Evolutionary conservation across 2,797 vertebrate species (phyloP).

Genomic region (Mycteria americana): DNA sequence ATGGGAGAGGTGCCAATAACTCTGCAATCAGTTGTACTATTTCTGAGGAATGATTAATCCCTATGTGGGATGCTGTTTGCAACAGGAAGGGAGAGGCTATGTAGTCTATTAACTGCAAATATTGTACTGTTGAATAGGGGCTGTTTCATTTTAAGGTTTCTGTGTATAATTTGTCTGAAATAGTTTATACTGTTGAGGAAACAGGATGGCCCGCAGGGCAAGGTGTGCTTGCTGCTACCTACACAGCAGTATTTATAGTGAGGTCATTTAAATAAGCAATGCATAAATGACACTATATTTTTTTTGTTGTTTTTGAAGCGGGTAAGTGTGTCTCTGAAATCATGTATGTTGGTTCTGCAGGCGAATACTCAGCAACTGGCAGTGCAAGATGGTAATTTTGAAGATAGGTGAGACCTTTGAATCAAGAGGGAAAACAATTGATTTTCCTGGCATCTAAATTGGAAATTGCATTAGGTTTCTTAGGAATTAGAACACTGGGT

Average conservation of each 20-base stretch:
- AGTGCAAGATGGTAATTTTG: background rate
- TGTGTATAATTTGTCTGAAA: background rate
- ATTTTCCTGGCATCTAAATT: background rate
- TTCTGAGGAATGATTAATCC: slow-evolving; percentile 19
- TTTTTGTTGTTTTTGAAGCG: background rate
- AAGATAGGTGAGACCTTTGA: background rate
- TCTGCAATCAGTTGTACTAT: background rate
- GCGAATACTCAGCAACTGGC: background rate
- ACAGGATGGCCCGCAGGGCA: background rate
- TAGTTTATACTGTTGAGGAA: background rate
- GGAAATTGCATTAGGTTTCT: background rate
- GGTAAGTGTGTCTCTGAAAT: background rate
- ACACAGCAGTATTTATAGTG: background rate
- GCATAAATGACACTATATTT: background rate
- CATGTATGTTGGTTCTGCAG: rapidly evolving
- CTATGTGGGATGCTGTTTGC: background rate
- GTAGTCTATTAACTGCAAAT: background rate
- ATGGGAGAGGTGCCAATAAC: background rate
- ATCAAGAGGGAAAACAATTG: background rate
- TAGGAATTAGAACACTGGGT: background rate
- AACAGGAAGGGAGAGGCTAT: slow-evolving; percentile 50
- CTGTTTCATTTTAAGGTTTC: background rate
- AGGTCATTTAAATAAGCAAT: background rate
- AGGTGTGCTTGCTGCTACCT: background rate
- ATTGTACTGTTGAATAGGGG: background rate